Conservation (phyloP, 2,113 vertebrate genomes). For the Pangasianodon hypophthalmus region DNA sequence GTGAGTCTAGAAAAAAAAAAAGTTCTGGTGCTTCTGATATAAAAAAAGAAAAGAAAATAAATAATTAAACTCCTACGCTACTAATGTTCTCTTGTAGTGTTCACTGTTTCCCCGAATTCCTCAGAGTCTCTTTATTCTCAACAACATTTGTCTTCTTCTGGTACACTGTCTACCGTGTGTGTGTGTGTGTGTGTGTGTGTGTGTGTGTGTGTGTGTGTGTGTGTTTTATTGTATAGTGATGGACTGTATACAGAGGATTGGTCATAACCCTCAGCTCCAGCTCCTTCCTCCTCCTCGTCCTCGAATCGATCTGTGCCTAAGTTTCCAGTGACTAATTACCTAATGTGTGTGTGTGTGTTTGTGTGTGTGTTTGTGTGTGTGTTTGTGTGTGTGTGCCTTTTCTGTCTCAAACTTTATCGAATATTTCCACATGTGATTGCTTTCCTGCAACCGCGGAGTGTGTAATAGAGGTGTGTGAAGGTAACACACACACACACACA, state of each 20-base stretch:
- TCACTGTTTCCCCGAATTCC: constrained; percentile 54
- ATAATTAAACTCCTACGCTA: constrained; percentile 52
- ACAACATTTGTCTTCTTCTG: constrained; percentile 74
- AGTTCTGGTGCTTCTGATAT: constrained; percentile 16
- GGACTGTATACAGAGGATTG: constrained; percentile 70
- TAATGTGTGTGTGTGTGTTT: constrained; percentile 63
- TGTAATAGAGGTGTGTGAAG: not conserved
- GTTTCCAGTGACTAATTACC: constrained; percentile 75
- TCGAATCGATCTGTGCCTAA: constrained; percentile 71
- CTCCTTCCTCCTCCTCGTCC: constrained; percentile 62
- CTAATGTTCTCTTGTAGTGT: constrained; percentile 59
- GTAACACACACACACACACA: constrained; percentile 1
- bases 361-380: constrained; percentile 61
- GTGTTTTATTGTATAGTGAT: constrained; percentile 66
- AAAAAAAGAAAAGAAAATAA: constrained; percentile 52
- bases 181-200: constrained; percentile 34
- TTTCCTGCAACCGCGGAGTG: not conserved
- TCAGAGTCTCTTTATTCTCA: constrained; percentile 69
- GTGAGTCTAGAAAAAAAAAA: too few species aligned
- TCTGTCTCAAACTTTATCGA: not conserved
- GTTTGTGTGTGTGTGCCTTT: constrained; percentile 29
- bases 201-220: constrained; percentile 51
- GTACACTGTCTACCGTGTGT: constrained; percentile 59
- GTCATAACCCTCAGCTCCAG: constrained; percentile 67
- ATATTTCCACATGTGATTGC: constrained; percentile 14